Evolutionary conservation across 1,140 invertebrate genomes (phyloP).

Genomic region (Harpegnathos saltator): DNA sequence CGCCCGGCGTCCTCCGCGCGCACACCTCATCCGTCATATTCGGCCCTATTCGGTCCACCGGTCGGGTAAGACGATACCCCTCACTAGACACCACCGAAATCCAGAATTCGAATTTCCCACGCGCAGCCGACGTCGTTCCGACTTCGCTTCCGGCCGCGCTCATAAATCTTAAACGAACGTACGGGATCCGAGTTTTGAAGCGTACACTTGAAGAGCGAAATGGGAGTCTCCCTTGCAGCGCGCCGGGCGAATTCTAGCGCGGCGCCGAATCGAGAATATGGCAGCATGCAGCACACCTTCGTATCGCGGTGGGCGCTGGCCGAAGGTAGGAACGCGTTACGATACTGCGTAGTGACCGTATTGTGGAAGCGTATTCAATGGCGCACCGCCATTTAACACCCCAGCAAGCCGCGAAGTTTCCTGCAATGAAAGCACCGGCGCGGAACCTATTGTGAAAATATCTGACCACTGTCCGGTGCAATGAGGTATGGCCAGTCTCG

Average conservation of each 20-base stretch:
- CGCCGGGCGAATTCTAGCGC: slow-evolving; percentile 40
- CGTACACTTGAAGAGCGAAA: slow-evolving; percentile 19
- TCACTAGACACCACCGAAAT: not conserved
- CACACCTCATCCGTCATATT: not conserved
- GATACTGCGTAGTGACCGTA: slow-evolving; percentile 80
- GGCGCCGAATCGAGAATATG: slow-evolving; percentile 57
- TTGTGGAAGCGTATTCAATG: slow-evolving; percentile 82
- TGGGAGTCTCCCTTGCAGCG: slow-evolving; percentile 14
- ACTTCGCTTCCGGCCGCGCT: not conserved
- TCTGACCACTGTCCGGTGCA: slow-evolving; percentile 84
- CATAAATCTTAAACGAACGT: not conserved
- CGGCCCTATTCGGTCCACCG: not conserved
- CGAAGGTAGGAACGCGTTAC: slow-evolving; percentile 73
- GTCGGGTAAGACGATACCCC: not conserved
- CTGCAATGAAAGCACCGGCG: slow-evolving; percentile 82
- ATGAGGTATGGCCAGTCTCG: slow-evolving; percentile 80
- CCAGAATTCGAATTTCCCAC: not conserved
- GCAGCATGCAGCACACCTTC: slow-evolving; percentile 54
- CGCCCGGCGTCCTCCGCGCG: not conserved
- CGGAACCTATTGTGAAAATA: slow-evolving; percentile 85
- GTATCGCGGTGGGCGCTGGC: slow-evolving; percentile 46
- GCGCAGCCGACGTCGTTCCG: not conserved
- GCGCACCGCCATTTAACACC: slow-evolving; percentile 82
- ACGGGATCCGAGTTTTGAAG: not conserved
- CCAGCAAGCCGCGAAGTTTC: slow-evolving; percentile 82